A percentile compares a stretch with the other conserved stretches of the same genome.
Conservation (phyloP, 2,797 vertebrate species). For the Bucorvus abyssinicus region DNA sequence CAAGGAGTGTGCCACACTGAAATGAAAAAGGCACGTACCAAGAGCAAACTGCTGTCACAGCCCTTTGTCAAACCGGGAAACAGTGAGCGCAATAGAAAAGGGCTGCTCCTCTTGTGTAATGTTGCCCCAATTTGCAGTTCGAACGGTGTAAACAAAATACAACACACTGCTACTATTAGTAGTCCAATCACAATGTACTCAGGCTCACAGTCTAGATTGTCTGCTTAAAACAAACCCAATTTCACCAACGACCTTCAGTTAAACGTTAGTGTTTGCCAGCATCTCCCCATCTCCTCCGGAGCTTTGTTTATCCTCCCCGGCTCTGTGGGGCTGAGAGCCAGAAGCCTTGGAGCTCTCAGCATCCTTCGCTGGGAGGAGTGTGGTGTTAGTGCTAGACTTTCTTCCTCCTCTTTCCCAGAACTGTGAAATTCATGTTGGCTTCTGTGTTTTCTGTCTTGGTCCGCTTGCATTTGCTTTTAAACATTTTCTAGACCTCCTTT, state of each 20-base stretch:
- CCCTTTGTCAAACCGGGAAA: background rate
- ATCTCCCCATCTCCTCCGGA: background rate
- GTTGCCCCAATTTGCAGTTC: background rate
- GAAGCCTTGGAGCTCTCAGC: background rate
- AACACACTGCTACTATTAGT: background rate
- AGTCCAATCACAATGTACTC: background rate
- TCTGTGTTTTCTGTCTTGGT: background rate
- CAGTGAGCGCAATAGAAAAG: background rate
- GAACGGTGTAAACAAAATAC: background rate
- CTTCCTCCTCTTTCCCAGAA: background rate
- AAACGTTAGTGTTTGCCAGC: background rate
- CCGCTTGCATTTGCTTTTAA: background rate
- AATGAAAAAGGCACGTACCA: background rate
- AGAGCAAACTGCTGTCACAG: background rate
- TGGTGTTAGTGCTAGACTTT: background rate
- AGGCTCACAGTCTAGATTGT: background rate
- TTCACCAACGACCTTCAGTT: background rate
- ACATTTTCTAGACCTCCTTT: background rate
- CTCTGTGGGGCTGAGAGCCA: rapidly evolving
- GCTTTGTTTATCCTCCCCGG: background rate
- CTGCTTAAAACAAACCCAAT: background rate
- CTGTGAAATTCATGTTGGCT: background rate
- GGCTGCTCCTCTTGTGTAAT: background rate
- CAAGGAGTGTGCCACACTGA: background rate
- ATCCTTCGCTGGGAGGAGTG: background rate